Evolutionary conservation across 2,888 invertebrate species (phyloP).

Genomic region (Eremobia ochroleuca): DNA sequence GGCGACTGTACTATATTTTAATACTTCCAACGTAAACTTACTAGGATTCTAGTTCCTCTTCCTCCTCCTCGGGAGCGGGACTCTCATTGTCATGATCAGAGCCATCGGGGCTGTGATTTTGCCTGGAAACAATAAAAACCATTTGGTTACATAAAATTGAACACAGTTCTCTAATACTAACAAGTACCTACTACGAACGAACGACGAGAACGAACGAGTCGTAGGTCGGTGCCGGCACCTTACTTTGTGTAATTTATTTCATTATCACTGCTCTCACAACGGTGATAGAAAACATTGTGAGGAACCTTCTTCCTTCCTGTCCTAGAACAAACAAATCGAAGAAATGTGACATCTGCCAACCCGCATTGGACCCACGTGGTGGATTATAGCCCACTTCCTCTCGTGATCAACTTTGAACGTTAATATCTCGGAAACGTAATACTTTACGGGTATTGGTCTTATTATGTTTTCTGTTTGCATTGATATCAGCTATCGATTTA

Average conservation of each 20-base stretch:
- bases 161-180: not conserved
- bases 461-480: no score
- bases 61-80: constrained; percentile 25
- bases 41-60: constrained; percentile 20
- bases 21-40: constrained; percentile 15
- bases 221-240: not conserved
- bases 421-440: no score
- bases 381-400: not conserved
- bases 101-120: constrained; percentile 21
- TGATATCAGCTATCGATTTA: no score
- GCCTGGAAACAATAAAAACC: constrained; percentile 19
- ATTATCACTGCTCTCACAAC: not conserved
- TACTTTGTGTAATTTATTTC: not conserved
- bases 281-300: not conserved
- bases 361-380: not conserved
- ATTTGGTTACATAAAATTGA: constrained; percentile 1
- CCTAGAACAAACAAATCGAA: not conserved
- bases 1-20: not conserved
- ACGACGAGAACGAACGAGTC: no score
- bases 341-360: not conserved
- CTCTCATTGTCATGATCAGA: constrained; percentile 32
- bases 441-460: no score
- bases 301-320: not conserved
- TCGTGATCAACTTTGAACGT: no score
- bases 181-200: not conserved